A percentile compares a stretch with the other conserved stretches of the same genome.
These are phyloP conservation scores for Microcebus jonahi DNA, from an alignment of 2,113 vertebrate species.

Conservation along the genomic window DNA sequence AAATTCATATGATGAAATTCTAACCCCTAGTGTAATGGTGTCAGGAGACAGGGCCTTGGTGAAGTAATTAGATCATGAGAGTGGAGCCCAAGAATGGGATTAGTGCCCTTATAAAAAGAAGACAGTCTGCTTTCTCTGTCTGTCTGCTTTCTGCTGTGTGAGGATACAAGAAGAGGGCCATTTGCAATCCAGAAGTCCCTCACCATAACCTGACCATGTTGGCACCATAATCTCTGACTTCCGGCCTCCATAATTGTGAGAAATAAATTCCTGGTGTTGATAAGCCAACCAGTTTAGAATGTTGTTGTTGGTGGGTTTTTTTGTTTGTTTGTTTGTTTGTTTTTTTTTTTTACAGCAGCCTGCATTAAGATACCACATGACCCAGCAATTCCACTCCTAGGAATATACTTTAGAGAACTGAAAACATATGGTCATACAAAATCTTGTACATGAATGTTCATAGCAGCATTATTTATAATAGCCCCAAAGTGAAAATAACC, in stretches of 20 bases:
- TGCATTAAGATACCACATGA: no score
- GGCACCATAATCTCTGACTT: background rate
- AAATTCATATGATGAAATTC: background rate
- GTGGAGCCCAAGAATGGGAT: background rate
- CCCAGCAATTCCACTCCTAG: background rate
- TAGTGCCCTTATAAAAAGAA: background rate
- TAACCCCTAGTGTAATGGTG: background rate
- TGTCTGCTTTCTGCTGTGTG: background rate
- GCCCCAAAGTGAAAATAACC: background rate
- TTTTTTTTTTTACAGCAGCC: background rate
- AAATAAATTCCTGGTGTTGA: background rate
- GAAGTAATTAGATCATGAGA: background rate
- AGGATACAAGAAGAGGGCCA: background rate
- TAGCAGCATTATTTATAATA: background rate
- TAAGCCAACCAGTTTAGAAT: background rate
- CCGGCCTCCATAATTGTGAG: background rate
- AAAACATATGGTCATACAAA: background rate
- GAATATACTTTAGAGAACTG: background rate
- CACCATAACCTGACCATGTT: background rate
- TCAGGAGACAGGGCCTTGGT: background rate
- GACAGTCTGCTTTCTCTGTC: background rate
- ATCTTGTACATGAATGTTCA: background rate
- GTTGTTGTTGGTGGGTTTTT: no score
- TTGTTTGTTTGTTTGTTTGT: no score
- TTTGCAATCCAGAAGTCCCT: background rate